Percentiles rank a stretch among this genome's conserved stretches.
Conservation (phyloP, 64 coral and sea anemone species). For the Porites australiensis region DNA sequence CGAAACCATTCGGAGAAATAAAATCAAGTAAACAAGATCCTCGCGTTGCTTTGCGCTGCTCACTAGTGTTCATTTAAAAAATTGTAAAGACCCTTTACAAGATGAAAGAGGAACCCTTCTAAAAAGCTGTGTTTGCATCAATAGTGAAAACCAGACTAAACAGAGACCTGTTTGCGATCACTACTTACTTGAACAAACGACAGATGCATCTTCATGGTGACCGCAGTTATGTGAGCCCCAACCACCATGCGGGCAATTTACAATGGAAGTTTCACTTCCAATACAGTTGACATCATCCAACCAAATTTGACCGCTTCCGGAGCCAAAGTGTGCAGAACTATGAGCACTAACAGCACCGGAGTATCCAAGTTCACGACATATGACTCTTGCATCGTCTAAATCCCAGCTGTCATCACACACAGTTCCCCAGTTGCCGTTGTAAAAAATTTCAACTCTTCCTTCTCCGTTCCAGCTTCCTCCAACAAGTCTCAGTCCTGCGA, state of each 20-base stretch:
- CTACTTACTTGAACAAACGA: too few species aligned
- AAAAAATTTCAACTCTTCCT: neutral
- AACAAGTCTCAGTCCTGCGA: neutral
- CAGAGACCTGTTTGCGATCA: too few species aligned
- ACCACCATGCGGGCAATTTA: neutral
- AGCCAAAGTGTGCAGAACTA: neutral
- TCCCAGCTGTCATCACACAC: neutral
- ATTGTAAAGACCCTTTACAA: too few species aligned
- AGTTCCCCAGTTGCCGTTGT: neutral
- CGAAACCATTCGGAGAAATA: too few species aligned
- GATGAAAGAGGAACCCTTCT: too few species aligned
- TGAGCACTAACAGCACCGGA: neutral
- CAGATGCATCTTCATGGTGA: neutral
- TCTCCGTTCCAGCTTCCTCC: neutral
- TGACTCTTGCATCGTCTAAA: neutral
- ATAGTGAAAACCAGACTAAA: too few species aligned
- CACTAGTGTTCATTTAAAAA: too few species aligned
- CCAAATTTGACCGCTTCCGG: neutral
- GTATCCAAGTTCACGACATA: constrained; percentile 4
- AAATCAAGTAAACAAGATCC: too few species aligned
- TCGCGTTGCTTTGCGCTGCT: too few species aligned
- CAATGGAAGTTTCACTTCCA: neutral
- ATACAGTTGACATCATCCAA: neutral
- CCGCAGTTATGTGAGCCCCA: neutral
- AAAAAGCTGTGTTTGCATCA: too few species aligned